These are phyloP conservation scores for Chamaedrilus cognettii DNA, from an alignment of 2,888 invertebrate genomes.

Conservation along the genomic window DNA sequence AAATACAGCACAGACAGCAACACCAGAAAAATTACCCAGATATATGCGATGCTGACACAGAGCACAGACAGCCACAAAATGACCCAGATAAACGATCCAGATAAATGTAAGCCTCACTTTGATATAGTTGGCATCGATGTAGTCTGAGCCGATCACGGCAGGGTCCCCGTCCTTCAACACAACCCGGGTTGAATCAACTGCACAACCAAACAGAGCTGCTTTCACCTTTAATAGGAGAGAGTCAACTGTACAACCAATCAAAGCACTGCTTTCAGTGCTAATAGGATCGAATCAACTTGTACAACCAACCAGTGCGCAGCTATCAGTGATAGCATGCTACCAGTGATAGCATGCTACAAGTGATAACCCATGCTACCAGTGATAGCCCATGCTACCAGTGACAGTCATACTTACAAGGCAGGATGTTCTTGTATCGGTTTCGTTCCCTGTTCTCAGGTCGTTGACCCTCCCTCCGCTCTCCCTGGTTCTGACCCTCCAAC, in stretches of 20 bases:
- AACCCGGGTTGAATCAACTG: slow-evolving; percentile 90
- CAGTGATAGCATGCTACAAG: too few species aligned
- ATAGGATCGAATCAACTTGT: too few species aligned
- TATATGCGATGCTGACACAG: not conserved
- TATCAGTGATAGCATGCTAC: too few species aligned
- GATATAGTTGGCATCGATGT: slow-evolving; percentile 99
- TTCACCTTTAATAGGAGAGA: too few species aligned
- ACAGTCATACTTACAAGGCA: slow-evolving; percentile 76
- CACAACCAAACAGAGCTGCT: too few species aligned
- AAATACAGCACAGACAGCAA: too few species aligned
- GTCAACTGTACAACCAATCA: too few species aligned
- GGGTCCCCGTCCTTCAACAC: slow-evolving; percentile 71
- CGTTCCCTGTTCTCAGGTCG: slow-evolving; percentile 88
- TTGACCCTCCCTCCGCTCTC: slow-evolving; percentile 90
- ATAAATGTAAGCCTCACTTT: too few species aligned
- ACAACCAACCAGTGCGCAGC: too few species aligned
- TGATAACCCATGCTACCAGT: too few species aligned
- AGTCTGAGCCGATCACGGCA: slow-evolving; percentile 80
- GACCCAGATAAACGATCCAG: not conserved
- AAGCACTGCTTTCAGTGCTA: too few species aligned
- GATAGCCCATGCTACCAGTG: too few species aligned
- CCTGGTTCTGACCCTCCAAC: slow-evolving; percentile 52
- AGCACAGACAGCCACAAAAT: not conserved
- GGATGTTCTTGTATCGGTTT: slow-evolving; percentile 98
- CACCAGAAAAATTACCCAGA: not conserved